These are phyloP conservation scores for Pseudomyrmex cubaensis DNA, from an alignment of 1,140 invertebrate genomes.

Conservation along the genomic window DNA sequence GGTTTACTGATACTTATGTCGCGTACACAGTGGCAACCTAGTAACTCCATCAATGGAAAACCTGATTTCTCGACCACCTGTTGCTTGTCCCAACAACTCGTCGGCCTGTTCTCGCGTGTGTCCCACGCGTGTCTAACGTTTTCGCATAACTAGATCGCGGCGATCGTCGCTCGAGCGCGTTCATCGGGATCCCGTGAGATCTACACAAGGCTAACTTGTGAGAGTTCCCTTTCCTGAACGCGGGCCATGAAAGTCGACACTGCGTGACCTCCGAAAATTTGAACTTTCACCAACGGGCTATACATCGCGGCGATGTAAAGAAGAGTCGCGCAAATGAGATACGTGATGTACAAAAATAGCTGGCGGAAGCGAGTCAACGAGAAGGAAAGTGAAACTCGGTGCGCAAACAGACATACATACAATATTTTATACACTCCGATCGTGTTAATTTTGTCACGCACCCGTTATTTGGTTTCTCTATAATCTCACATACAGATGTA, in stretches of 20 bases:
- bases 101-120: slow-evolving; percentile 26
- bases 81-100: slow-evolving; percentile 54
- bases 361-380: slow-evolving; percentile 71
- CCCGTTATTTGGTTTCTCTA: slow-evolving; percentile 11
- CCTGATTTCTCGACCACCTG: slow-evolving; percentile 64
- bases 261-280: slow-evolving; percentile 68
- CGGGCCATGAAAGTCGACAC: slow-evolving; percentile 7
- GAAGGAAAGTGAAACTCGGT: slow-evolving; percentile 82
- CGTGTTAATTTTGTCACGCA: slow-evolving; percentile 61
- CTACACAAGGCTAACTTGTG: neutral
- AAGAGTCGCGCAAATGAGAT: slow-evolving; percentile 28
- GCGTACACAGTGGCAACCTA: slow-evolving; percentile 6
- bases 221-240: slow-evolving; percentile 43
- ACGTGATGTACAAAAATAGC: slow-evolving; percentile 70
- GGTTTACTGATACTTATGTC: slow-evolving; percentile 6
- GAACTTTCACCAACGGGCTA: slow-evolving; percentile 71
- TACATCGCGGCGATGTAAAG: slow-evolving; percentile 33
- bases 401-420: slow-evolving; percentile 21
- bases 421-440: neutral
- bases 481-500: too few species aligned
- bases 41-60: slow-evolving; percentile 54
- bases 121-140: slow-evolving; percentile 37
- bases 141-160: slow-evolving; percentile 40
- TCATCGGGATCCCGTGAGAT: slow-evolving; percentile 14
- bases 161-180: neutral